Conservation (phyloP, 2,888 invertebrate species). For the Zaprionus obscuricornis region DNA sequence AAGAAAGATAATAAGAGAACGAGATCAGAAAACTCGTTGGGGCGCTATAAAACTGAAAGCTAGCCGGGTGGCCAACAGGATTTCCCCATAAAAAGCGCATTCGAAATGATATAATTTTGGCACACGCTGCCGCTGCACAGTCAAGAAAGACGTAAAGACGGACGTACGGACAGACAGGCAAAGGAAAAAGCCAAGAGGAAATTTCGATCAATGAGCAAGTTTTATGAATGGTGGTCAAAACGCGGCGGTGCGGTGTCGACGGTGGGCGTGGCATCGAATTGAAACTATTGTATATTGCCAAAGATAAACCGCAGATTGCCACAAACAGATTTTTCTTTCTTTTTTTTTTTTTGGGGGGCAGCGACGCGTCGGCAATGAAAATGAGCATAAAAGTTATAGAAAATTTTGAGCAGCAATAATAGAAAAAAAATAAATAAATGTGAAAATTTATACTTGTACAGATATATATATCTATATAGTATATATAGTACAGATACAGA, state of each 20-base stretch:
- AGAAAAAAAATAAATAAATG: conserved; percentile 15
- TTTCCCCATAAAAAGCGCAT: conserved; percentile 76
- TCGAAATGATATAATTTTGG: conserved; percentile 19
- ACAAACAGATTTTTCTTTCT: no score
- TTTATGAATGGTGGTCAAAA: conserved; percentile 37
- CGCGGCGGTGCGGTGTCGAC: neutral
- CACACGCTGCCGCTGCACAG: conserved; percentile 56
- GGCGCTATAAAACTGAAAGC: conserved; percentile 65
- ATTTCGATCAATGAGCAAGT: conserved; percentile 62
- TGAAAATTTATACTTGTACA: conserved; percentile 10
- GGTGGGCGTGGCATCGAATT: neutral
- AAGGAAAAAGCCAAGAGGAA: conserved; percentile 64
- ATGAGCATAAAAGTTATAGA: conserved; percentile 56
- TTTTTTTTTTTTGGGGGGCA: no score
- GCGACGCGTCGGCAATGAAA: conserved; percentile 64
- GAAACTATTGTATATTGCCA: conserved; percentile 19
- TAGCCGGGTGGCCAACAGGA: conserved; percentile 67
- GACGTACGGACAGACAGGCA: neutral
- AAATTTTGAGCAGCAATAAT: conserved; percentile 17
- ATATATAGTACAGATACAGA: conserved; percentile 10
- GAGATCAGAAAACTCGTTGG: conserved; percentile 46
- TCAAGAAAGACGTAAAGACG: conserved; percentile 22
- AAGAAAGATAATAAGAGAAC: conserved; percentile 32
- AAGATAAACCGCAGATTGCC: conserved; percentile 63
- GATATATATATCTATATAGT: neutral